These are phyloP conservation scores for Cherax quadricarinatus DNA, from an alignment of 1,140 invertebrate species.

Conservation along the genomic window DNA sequence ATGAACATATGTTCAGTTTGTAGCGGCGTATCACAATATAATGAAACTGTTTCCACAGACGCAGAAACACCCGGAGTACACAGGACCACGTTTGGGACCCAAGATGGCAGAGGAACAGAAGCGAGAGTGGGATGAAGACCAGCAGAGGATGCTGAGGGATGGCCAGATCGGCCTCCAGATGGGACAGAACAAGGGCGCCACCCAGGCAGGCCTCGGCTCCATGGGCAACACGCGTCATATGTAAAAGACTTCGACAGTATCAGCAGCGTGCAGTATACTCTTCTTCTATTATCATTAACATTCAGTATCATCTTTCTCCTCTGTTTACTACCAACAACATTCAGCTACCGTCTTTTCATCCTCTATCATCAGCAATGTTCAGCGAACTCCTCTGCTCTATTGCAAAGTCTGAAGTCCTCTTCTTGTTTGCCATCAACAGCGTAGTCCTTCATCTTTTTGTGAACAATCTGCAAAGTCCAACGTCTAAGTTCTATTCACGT, in stretches of 20 bases:
- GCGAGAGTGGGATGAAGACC: slow-evolving; percentile 95
- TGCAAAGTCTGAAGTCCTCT: too few species aligned
- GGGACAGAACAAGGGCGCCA: slow-evolving; percentile 92
- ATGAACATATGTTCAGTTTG: not conserved
- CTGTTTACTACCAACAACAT: too few species aligned
- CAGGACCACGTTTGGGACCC: slow-evolving; percentile 91
- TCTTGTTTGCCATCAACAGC: too few species aligned
- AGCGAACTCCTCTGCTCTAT: too few species aligned
- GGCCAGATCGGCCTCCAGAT: slow-evolving; percentile 95
- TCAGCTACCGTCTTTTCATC: too few species aligned
- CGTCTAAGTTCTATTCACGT: too few species aligned
- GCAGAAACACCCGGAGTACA: slow-evolving; percentile 96
- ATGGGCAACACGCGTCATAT: slow-evolving; percentile 98
- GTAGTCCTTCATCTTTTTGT: too few species aligned
- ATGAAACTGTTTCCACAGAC: slow-evolving; percentile 80
- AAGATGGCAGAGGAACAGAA: slow-evolving; percentile 97
- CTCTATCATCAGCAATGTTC: too few species aligned
- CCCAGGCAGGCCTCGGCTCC: slow-evolving; percentile 86
- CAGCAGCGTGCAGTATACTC: not conserved
- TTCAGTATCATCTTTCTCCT: too few species aligned
- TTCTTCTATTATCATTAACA: too few species aligned
- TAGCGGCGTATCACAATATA: not conserved
- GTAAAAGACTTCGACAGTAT: slow-evolving; percentile 79
- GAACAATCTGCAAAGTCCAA: too few species aligned
- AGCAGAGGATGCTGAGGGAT: slow-evolving; percentile 90